A percentile compares a stretch with the other conserved stretches of the same genome.
Conservation (phyloP, 2,113 vertebrate genomes). For the Rhabdornis inornatus region DNA sequence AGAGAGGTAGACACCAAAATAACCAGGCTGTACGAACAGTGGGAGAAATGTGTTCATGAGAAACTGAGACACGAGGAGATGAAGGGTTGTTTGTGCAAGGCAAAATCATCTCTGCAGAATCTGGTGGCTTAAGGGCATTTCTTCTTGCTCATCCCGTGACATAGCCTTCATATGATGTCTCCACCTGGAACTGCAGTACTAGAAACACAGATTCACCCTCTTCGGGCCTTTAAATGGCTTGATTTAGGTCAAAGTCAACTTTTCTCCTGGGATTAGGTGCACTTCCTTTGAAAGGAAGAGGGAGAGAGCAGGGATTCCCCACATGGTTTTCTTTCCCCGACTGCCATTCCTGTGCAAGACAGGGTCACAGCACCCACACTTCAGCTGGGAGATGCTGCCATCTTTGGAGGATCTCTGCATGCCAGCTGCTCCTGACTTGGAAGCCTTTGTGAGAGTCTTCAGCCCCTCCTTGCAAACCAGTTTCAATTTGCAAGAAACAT, state of each 20-base stretch:
- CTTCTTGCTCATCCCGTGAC: neutral
- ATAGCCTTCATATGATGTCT: neutral
- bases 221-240: neutral
- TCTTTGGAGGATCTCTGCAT: neutral
- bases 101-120: neutral
- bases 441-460: neutral
- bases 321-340: fast-evolving
- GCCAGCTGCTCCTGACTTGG: fast-evolving
- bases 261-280: neutral
- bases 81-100: neutral
- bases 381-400: neutral
- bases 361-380: neutral
- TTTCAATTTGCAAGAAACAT: neutral
- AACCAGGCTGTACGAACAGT: neutral
- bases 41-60: neutral
- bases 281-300: neutral
- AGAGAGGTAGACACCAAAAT: neutral
- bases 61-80: neutral
- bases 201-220: neutral
- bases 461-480: neutral
- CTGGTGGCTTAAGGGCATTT: neutral
- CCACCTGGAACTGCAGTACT: fast-evolving
- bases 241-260: neutral
- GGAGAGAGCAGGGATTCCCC: neutral
- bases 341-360: neutral